phyloP scores from a whole-genome alignment of 2,888 invertebrate species.

The Eupithecia inturbata region DNA sequence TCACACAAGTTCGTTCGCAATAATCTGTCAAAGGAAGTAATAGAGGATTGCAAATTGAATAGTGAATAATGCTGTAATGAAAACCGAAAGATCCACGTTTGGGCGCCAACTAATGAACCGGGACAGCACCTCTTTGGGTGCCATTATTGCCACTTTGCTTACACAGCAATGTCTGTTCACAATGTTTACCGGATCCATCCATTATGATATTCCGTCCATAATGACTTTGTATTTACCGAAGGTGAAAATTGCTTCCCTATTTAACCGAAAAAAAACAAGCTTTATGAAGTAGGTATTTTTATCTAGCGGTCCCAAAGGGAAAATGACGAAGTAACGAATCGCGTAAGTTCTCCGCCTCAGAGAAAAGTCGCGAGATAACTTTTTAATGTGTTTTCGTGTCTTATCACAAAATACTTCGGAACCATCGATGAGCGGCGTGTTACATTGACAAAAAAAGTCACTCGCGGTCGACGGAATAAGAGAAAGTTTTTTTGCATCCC shows the following conservation, averaged over 20 bases:
- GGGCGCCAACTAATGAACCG: conserved; percentile 41
- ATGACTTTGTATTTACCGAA: conserved; percentile 22
- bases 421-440: conserved; percentile 41
- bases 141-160: conserved; percentile 47
- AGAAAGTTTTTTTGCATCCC: conserved; percentile 48
- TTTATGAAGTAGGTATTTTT: conserved; percentile 36
- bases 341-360: conserved; percentile 37
- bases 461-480: conserved; percentile 42
- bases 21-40: conserved; percentile 19
- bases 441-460: conserved; percentile 45
- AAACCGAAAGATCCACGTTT: conserved; percentile 21
- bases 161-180: conserved; percentile 19
- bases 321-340: conserved; percentile 44
- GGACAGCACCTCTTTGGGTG: conserved; percentile 49
- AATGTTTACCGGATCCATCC: conserved; percentile 25
- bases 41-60: conserved; percentile 29
- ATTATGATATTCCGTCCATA: conserved; percentile 16
- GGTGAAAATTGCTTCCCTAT: conserved; percentile 31
- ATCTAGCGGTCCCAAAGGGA: conserved; percentile 34
- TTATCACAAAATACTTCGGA: conserved; percentile 44
- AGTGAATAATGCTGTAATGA: conserved; percentile 32
- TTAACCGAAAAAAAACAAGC: conserved; percentile 24
- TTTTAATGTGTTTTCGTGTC: conserved; percentile 50
- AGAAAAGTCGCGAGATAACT: conserved; percentile 44
- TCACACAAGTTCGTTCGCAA: conserved; percentile 13